Evolutionary conservation across 2,113 vertebrate species (phyloP), one percentile per base, ranked within the genome.

Genomic region (Lepidothrix coronata): DNA sequence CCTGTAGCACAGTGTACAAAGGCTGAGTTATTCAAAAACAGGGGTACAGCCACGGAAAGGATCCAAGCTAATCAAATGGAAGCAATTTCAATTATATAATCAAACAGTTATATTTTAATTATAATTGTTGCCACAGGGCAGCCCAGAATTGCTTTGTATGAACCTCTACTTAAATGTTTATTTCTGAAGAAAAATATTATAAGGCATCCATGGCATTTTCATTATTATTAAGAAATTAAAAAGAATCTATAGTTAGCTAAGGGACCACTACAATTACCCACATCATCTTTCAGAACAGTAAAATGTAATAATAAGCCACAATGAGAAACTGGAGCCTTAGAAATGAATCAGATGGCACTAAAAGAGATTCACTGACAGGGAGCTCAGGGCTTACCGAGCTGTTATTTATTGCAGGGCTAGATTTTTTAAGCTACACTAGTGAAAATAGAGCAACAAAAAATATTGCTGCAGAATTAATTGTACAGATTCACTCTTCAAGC

Each of bases 41-140:
- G 65, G 68, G 33, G 8, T 61, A 92, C 65, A 83, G 49, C 41
- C 21, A 7, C 85, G 93, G 88, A 97, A 94, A 78, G n/a, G 70
- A 91, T 91, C 92, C 95, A 93, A 89, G 58, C 88, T 95, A 93
- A 95, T 95, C 76, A 93, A 94, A 91, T 43, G 79, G 80, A 89
- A 91, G 62, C 85, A 91, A 93, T 94, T 96, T 94, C 92, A 96
- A 93, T 96, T 96, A 94, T 87, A 89, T 95, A 96, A 96, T 95
- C 91, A 96, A 95, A 96, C 86, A 89, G 88, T 85, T 95, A 79
- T 89, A 96, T 96, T 96, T 95, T 96, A 95, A 95, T 96, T 95
- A 79, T 95, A 95, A 95, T 85, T 92, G 76, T 96, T 97, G 83
- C 91, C 86, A 92, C 70, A 79, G 92, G 93, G 93, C 86, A 96